Evolutionary conservation across 2,113 vertebrate genomes (phyloP).

Genomic region (Coturnix japonica): DNA sequence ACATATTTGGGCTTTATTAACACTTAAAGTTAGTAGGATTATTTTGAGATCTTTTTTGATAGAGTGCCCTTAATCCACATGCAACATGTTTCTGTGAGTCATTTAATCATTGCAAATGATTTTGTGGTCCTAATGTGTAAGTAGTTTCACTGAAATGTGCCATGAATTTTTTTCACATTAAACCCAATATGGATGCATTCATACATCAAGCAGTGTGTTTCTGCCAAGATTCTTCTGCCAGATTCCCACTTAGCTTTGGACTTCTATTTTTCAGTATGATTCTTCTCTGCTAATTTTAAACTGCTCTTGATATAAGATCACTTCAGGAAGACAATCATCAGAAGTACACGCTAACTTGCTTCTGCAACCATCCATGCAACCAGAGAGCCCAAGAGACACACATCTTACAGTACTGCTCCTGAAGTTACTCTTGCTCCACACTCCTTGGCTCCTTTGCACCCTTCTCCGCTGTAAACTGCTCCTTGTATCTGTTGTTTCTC

Average conservation of each 20-base stretch:
- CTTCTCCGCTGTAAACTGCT: too few species aligned
- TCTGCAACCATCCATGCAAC: neutral
- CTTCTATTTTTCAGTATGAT: neutral
- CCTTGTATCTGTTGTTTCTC: too few species aligned
- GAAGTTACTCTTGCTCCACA: neutral
- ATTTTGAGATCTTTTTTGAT: neutral
- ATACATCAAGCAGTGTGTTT: neutral
- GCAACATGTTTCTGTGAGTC: neutral
- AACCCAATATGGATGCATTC: neutral
- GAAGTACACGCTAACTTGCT: neutral
- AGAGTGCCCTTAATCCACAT: neutral
- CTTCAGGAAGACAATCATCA: neutral
- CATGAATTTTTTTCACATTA: neutral
- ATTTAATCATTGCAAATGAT: neutral
- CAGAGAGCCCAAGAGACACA: neutral
- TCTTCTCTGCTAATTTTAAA: neutral
- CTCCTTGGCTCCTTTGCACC: neutral
- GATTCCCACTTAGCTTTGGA: fast-evolving
- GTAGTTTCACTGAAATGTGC: neutral
- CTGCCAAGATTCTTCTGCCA: neutral
- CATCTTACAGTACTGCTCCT: neutral
- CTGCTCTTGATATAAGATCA: fast-evolving
- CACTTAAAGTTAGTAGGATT: neutral
- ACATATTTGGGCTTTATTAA: neutral
- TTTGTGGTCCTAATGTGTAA: neutral